phyloP scores from a whole-genome alignment of 2,113 vertebrate species.

The Oreochromis niloticus region DNA sequence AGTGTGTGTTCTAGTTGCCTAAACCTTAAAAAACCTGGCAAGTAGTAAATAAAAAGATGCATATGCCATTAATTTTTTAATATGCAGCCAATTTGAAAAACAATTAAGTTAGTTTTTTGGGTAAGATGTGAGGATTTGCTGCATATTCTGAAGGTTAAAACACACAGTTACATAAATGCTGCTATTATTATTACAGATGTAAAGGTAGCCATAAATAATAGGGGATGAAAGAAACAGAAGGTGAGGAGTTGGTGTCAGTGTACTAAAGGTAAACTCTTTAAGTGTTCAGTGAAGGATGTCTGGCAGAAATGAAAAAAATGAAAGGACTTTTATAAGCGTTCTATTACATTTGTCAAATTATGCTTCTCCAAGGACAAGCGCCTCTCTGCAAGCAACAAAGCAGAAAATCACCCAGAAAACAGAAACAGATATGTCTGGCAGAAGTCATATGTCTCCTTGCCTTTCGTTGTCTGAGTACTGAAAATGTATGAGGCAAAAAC shows the following conservation, averaged over 20 bases:
- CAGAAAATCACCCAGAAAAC: background rate
- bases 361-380: slow-evolving; percentile 5
- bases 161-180: background rate
- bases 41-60: background rate
- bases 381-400: background rate
- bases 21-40: background rate
- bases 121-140: background rate
- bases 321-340: background rate
- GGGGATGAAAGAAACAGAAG: background rate
- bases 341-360: background rate
- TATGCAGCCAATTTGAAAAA: background rate
- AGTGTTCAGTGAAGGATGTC: background rate
- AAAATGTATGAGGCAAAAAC: background rate
- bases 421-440: background rate
- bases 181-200: background rate
- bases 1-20: background rate
- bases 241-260: background rate
- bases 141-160: background rate
- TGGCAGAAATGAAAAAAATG: background rate
- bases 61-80: background rate
- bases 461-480: background rate
- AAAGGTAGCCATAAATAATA: background rate
- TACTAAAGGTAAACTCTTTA: background rate
- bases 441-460: background rate
- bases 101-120: background rate